Evolutionary conservation across 2,113 vertebrate species (phyloP).

Genomic region (Euleptes europaea): DNA sequence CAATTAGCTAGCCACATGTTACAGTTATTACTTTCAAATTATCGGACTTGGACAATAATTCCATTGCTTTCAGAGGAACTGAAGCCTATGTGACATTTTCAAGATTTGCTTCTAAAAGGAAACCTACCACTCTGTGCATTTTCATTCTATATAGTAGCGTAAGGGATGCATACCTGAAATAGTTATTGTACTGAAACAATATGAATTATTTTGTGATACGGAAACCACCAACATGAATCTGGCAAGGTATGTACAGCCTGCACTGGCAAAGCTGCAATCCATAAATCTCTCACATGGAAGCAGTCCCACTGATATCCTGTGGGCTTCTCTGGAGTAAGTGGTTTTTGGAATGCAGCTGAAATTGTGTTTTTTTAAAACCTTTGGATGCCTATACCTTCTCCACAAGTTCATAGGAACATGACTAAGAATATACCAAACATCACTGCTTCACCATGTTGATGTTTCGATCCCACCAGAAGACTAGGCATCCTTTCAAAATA

Average conservation of each 20-base stretch:
- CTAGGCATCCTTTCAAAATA: conserved; percentile 10
- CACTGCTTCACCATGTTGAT: neutral
- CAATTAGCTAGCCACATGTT: no score
- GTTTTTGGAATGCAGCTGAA: neutral
- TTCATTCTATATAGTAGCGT: neutral
- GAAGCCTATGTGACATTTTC: neutral
- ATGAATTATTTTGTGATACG: neutral
- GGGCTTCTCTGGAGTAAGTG: neutral
- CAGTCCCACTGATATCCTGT: neutral
- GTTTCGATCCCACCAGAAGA: neutral
- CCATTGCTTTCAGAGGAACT: neutral
- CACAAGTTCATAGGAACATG: neutral
- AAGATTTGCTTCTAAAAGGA: neutral
- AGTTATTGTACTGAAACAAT: neutral
- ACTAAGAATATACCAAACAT: neutral
- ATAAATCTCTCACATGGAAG: neutral
- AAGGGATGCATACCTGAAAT: neutral
- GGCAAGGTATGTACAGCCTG: neutral
- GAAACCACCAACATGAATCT: neutral
- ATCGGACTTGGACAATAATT: neutral
- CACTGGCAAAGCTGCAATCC: neutral
- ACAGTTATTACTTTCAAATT: neutral
- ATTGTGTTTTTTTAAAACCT: neutral
- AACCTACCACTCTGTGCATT: neutral
- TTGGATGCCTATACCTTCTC: neutral